Percentiles rank a stretch among this genome's conserved stretches.
Conservation (phyloP, 2,888 invertebrate genomes). For the Eudemis profundana region DNA sequence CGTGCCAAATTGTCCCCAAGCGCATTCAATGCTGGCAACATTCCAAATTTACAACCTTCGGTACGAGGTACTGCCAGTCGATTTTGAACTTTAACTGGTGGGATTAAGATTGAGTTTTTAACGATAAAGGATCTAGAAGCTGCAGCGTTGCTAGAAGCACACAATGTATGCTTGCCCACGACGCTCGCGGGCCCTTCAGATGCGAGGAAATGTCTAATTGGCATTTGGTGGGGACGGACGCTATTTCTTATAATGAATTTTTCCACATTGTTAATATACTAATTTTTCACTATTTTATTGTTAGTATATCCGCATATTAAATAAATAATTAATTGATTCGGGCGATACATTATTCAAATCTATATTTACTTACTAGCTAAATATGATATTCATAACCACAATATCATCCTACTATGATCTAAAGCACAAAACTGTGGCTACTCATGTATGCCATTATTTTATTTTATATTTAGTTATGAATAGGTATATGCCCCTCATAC, state of each 20-base stretch:
- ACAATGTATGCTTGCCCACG: slow-evolving; percentile 39
- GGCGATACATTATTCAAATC: no score
- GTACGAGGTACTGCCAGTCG: neutral
- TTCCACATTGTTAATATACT: no score
- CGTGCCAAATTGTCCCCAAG: slow-evolving; percentile 64
- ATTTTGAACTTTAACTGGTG: slow-evolving; percentile 6
- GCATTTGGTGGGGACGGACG: neutral
- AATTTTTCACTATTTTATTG: neutral
- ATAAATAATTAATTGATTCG: no score
- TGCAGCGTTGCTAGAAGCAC: slow-evolving; percentile 15
- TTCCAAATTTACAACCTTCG: slow-evolving; percentile 50
- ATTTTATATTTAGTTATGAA: no score
- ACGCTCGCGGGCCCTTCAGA: slow-evolving; percentile 25
- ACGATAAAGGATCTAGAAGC: neutral
- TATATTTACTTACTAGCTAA: no score
- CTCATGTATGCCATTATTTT: no score
- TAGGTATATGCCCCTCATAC: no score
- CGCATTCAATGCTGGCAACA: slow-evolving; percentile 49
- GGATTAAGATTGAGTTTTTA: neutral
- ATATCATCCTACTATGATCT: no score
- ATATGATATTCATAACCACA: no score
- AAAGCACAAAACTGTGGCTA: no score
- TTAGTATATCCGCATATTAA: no score
- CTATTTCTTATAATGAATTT: neutral
- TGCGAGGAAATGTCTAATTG: slow-evolving; percentile 37